These are phyloP conservation scores for Kryphioiulus occultus DNA, from an alignment of 2,888 invertebrate species.

Conservation along the genomic window DNA sequence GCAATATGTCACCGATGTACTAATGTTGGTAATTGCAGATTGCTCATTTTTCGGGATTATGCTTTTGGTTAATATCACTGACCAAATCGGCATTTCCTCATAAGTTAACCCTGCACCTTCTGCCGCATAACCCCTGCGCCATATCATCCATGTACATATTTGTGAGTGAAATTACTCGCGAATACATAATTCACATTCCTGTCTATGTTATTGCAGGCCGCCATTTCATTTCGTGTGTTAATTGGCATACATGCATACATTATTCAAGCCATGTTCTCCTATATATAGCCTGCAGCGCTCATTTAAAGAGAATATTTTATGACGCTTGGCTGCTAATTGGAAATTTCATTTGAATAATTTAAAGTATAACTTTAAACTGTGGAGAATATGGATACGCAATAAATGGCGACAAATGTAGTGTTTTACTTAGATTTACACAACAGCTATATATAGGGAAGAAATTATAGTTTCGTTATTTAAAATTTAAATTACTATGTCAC, in stretches of 20 bases:
- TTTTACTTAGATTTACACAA: no score
- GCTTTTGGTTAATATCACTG: constrained; percentile 31
- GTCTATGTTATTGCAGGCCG: neutral
- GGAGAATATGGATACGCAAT: neutral
- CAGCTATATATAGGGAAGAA: no score
- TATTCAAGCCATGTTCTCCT: neutral
- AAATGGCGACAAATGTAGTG: no score
- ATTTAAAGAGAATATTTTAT: neutral
- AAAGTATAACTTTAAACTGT: neutral
- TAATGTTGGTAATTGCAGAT: constrained; percentile 32
- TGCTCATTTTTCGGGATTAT: constrained; percentile 36
- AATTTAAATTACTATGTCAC: no score
- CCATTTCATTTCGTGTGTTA: constrained; percentile 1
- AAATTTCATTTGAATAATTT: neutral
- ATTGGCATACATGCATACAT: neutral
- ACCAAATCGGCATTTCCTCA: constrained; percentile 29
- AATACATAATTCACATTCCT: constrained; percentile 25
- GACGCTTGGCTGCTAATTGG: neutral
- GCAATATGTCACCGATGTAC: constrained; percentile 28
- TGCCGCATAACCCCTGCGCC: neutral
- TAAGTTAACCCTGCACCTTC: neutral
- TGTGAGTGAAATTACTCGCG: constrained; percentile 25
- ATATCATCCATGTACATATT: neutral
- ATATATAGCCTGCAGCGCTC: neutral
- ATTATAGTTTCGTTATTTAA: no score